These are phyloP conservation scores for Eilema depressum DNA, from an alignment of 2,888 invertebrate species.

Conservation along the genomic window DNA sequence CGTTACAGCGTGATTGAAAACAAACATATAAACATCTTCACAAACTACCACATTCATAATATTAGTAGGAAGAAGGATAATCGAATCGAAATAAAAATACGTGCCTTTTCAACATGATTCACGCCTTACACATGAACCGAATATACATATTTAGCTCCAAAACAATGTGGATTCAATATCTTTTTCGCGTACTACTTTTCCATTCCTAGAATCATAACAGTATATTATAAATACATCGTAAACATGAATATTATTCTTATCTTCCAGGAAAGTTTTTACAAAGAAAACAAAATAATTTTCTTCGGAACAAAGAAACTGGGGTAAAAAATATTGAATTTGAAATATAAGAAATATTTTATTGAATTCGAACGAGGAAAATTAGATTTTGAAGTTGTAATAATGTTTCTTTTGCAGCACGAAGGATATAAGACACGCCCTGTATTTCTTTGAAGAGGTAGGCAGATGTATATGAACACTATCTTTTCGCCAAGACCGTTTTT, in stretches of 20 bases:
- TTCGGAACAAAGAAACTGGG: slow-evolving; percentile 30
- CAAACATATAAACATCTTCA: too few species aligned
- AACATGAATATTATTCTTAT: slow-evolving; percentile 8
- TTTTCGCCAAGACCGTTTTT: too few species aligned
- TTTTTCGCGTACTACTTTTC: background rate
- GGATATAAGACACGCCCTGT: background rate
- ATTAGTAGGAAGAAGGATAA: too few species aligned
- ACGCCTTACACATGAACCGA: too few species aligned
- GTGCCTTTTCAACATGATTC: too few species aligned
- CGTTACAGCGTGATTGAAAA: too few species aligned
- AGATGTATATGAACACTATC: background rate
- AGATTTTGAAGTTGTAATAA: slow-evolving; percentile 17
- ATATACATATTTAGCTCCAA: background rate
- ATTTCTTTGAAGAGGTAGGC: background rate
- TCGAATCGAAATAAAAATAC: too few species aligned
- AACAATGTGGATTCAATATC: background rate
- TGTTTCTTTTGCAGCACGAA: background rate
- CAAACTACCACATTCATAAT: too few species aligned
- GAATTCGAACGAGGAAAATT: slow-evolving; percentile 22
- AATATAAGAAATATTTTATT: slow-evolving; percentile 34
- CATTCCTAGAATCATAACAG: background rate
- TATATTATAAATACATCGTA: background rate
- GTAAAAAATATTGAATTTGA: slow-evolving; percentile 33
- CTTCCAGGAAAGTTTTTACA: slow-evolving; percentile 11
- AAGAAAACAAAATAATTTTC: slow-evolving; percentile 17